phyloP scores from a whole-genome alignment of 2,797 vertebrate species.

The Babyrousa celebensis region DNA sequence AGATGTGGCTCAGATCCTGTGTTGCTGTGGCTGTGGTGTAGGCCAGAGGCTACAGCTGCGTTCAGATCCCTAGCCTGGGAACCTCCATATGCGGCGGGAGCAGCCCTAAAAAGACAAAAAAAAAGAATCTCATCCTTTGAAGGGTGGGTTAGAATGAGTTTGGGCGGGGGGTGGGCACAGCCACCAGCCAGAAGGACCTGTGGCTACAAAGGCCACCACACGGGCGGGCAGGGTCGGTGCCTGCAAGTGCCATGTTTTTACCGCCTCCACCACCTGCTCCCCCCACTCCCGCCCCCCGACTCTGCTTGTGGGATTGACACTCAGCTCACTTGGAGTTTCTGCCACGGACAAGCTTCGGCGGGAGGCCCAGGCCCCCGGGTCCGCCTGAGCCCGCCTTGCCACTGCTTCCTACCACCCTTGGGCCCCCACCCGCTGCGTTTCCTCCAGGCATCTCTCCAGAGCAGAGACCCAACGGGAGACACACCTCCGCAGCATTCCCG shows the following conservation, averaged over 20 bases:
- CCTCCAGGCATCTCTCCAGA: too few relatives aligned
- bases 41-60: too few relatives aligned
- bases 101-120: too few relatives aligned
- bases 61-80: too few relatives aligned
- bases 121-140: too few relatives aligned
- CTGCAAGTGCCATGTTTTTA: too few relatives aligned
- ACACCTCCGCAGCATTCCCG: too few relatives aligned
- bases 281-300: background rate
- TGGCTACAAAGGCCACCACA: background rate
- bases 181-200: background rate
- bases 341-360: fast-evolving
- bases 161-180: background rate
- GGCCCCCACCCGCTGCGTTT: background rate
- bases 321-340: background rate
- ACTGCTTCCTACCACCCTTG: background rate
- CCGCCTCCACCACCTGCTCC: too few relatives aligned
- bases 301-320: background rate
- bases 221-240: background rate
- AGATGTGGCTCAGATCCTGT: too few relatives aligned
- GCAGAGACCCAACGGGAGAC: background rate
- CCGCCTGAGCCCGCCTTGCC: background rate
- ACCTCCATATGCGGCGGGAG: too few relatives aligned
- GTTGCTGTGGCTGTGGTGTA: too few relatives aligned
- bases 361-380: too few relatives aligned
- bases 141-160: background rate